A percentile compares a stretch with the other conserved stretches of the same genome.
Conservation (phyloP, 2,797 vertebrate species). For the Balearica regulorum region DNA sequence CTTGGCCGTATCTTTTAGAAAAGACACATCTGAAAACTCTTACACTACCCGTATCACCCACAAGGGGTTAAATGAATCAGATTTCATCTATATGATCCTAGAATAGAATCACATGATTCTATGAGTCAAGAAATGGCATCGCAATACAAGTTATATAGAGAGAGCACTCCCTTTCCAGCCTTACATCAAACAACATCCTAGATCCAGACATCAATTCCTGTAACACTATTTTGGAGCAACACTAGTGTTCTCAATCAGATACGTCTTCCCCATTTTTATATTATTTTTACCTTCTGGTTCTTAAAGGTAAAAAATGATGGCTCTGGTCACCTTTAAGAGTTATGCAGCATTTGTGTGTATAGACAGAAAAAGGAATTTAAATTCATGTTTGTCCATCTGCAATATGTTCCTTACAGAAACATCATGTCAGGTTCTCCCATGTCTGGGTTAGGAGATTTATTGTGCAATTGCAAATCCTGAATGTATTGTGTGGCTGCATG, state of each 20-base stretch:
- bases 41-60: conserved; percentile 52
- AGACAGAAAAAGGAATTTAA: background rate
- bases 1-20: conserved; percentile 39
- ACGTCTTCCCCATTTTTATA: background rate
- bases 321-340: background rate
- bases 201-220: background rate
- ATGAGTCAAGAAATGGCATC: background rate
- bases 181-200: background rate
- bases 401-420: background rate
- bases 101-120: background rate
- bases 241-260: no score
- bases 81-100: conserved; percentile 45
- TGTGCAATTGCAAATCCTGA: background rate
- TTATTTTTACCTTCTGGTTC: background rate
- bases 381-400: background rate
- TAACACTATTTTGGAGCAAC: background rate
- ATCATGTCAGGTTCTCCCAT: background rate
- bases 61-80: conserved; percentile 68
- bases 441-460: background rate
- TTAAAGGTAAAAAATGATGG: background rate
- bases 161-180: background rate
- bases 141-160: background rate
- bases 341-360: background rate
- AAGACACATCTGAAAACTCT: conserved; percentile 56
- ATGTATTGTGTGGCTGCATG: background rate